phyloP scores from a whole-genome alignment of 2,888 invertebrate species.

The Agrotis exclamationis region DNA sequence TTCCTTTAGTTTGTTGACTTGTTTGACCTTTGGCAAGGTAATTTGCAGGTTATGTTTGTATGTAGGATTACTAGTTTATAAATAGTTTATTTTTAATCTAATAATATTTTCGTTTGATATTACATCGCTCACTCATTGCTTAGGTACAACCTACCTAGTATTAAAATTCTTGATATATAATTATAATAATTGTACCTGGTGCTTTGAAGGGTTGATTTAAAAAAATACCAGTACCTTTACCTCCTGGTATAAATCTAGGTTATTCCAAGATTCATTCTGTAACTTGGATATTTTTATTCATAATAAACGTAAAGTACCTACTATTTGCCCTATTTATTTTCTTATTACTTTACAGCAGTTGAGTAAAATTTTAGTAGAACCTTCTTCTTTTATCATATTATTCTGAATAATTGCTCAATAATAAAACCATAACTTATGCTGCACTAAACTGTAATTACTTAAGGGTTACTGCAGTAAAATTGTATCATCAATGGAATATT shows the following conservation, averaged over 20 bases:
- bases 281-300: too few species aligned
- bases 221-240: too few species aligned
- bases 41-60: neutral
- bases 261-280: too few species aligned
- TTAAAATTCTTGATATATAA: too few species aligned
- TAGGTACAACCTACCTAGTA: too few species aligned
- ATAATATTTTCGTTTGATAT: neutral
- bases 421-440: neutral
- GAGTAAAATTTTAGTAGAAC: neutral
- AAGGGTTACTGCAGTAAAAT: conserved; percentile 21
- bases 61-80: neutral
- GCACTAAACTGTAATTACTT: neutral
- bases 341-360: neutral
- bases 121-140: neutral
- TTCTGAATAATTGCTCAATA: conserved; percentile 1
- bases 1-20: conserved; percentile 1
- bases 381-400: neutral
- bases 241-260: too few species aligned
- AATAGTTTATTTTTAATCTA: neutral
- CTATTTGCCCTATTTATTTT: neutral
- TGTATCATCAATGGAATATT: conserved; percentile 13
- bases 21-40: neutral
- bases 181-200: too few species aligned
- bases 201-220: too few species aligned
- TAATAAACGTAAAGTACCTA: too few species aligned